A percentile compares a stretch with the other conserved stretches of the same genome.
Evolutionary conservation across 92 coral and sea anemone genomes (phyloP).

Genomic region (Virgularia gustaviana): DNA sequence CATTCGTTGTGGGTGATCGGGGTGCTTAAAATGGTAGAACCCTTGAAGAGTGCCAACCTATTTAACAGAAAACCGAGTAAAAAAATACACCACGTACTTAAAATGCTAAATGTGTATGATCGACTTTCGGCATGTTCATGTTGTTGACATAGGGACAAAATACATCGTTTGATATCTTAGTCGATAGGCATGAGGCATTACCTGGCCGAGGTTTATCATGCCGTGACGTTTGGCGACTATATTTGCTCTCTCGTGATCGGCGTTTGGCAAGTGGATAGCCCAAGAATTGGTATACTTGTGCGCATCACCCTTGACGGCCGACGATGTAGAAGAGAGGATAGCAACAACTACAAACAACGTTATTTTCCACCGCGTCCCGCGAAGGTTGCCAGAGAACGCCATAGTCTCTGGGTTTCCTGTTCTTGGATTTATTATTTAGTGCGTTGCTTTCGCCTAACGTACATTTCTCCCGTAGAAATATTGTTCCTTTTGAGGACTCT

Average conservation of each 20-base stretch:
- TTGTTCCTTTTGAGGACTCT: not conserved
- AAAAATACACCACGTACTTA: not conserved
- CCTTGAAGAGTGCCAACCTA: slow-evolving; percentile 91
- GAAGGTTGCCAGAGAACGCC: not conserved
- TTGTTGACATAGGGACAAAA: no score
- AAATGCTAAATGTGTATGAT: no score
- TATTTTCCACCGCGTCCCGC: not conserved
- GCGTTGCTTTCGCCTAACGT: not conserved
- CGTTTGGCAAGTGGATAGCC: slow-evolving; percentile 76
- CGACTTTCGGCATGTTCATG: no score
- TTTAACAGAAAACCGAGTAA: not conserved
- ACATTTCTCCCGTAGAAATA: not conserved
- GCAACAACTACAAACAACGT: not conserved
- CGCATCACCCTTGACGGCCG: slow-evolving; percentile 9
- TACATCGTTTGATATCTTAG: not conserved
- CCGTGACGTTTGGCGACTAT: slow-evolving; percentile 72
- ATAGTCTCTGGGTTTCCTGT: not conserved
- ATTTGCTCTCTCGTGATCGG: slow-evolving; percentile 71
- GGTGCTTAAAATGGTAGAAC: slow-evolving; percentile 70
- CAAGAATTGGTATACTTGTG: slow-evolving; percentile 78
- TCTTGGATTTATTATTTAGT: not conserved
- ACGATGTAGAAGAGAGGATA: not conserved
- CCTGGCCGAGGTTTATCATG: slow-evolving; percentile 79
- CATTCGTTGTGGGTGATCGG: slow-evolving; percentile 73
- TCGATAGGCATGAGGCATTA: slow-evolving; percentile 34